Evolutionary conservation across 1,140 invertebrate genomes (phyloP), one percentile per base, ranked within the genome.

Genomic region (Hirudo medicinalis): DNA sequence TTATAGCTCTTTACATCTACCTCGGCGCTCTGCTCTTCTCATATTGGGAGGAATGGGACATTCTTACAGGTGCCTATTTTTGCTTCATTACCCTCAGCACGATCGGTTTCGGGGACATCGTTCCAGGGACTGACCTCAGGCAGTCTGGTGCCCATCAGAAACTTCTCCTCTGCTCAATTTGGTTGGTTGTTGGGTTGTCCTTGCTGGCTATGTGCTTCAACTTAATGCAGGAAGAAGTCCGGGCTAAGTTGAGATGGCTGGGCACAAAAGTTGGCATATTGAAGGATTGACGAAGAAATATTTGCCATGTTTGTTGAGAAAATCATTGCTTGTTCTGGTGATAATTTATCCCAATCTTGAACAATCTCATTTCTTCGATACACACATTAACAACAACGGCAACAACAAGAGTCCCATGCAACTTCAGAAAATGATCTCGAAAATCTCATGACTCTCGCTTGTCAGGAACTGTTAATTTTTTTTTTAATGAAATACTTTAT

Each of bases 51-150:
- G 54, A 73, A 8, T 81, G 80, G 94, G 90, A 87, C 63, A 86
- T 91, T 19, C 83, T 97, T 17, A 93, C 96, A 76, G 91, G 91
- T 36, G 90, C 90, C 68, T 97, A 93, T 81, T 97, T 96, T 79
- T 95, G 92, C 77, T 95, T 94, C 83, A 92, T 92, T 27, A 92
- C 86, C 0, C 78, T 87, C 9, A 84, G 77, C 72, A 81, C 80
- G 8, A 92, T 95, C 75, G 93, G 94, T 0, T 91, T 97, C 76
- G 94, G 94, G 0, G 94, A 97, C 81, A 91, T 95, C 79, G 92
- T 96, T 9, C 69, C 69, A 8, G 69, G 69, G n/a, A 70, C 53
- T 36, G 69, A 70, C 43, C 43, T 49, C 32, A 70, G 25, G 15
- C 32, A 70, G 53, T 49, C 22, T 19, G 53, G 22, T 20, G 69